Base-by-base conservation (phyloP, 35 echinoderm and acorn worm genomes). In the Strongylocentrotus purpuratus region DNA sequence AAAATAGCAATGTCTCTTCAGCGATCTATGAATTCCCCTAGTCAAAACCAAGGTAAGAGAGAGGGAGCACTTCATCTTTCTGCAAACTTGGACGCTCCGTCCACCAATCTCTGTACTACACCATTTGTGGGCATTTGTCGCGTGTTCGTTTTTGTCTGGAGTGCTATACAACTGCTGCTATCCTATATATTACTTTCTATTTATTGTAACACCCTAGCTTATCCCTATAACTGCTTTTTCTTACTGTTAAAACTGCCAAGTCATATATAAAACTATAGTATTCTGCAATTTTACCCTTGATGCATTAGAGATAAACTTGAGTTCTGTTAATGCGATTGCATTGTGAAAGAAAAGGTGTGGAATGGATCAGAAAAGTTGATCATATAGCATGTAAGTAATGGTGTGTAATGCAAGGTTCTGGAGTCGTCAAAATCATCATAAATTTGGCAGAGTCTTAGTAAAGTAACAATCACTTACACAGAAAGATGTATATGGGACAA, bases 1-100 rank as follows among this genome's bases (percentile, higher is more conserved):
- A 93, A 93, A 93, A 93, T 93, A 50, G 91, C 91, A 50, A 93
- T 93, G 91, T 93, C 91, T 46, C 46, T 93, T 13, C 91, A 93
- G 91, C 91, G 91, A 48, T 47, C 91, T 28, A 47, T 93, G 87
- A 89, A 78, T 78, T n/a, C 65, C 65, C 65, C 18, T 17, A 46
- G 45, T 46, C 87, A 89, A 28, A 46, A 58, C 91, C 45, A 93
- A 93, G 91, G 91, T 93, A 93, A 93, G 87, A 89, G 33, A 33
- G 91, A 93, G 91, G 15, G 48, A 25, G 46, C 31, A 32, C 91
- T 50, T 46, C 91, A 46, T 45, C 31, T 88, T 41, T 78, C 65
- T 78, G 65, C 65, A 78, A 78, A 78, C 20, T 59, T 78, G 65
- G 65, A 78, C 65, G 7, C 65, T 78, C 5, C 65, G 20, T 78